Evolutionary conservation across 1,140 invertebrate species (phyloP).

Genomic region (Diorhabda sublineata): DNA sequence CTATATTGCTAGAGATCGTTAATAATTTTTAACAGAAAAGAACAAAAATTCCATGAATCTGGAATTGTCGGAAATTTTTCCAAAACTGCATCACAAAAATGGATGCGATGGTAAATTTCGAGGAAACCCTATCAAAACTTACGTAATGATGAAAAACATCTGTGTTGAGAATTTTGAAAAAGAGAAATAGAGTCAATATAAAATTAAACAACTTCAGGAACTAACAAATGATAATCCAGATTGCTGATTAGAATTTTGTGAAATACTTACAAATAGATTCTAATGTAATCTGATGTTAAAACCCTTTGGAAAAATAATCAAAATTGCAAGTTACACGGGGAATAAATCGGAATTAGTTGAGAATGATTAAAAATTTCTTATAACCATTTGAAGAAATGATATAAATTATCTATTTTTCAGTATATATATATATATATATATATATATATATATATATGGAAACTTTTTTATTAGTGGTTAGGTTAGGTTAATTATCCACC

Average conservation of each 20-base stretch:
- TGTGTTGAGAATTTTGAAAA: constrained; percentile 5
- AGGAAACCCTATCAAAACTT: background rate
- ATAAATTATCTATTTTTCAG: too few species aligned
- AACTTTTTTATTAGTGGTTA: too few species aligned
- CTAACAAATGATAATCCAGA: background rate
- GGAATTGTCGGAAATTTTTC: constrained; percentile 2
- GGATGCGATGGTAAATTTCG: background rate
- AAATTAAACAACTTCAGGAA: constrained; percentile 1
- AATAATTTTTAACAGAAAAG: background rate
- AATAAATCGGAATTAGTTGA: too few species aligned
- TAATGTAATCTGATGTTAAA: background rate
- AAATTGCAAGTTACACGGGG: too few species aligned
- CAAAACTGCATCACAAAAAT: background rate
- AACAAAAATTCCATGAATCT: constrained; percentile 1
- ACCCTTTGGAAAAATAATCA: too few species aligned
- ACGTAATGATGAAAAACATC: background rate
- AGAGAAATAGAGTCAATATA: background rate
- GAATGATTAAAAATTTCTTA: too few species aligned
- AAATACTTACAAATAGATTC: constrained; percentile 6
- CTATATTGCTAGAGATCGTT: too few species aligned
- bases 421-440: too few species aligned
- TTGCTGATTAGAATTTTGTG: constrained; percentile 6
- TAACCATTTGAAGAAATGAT: too few species aligned
- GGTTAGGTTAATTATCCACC: too few species aligned
- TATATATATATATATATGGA: too few species aligned